Conservation (phyloP, 2,888 invertebrate species). For the Invenusta paracnida region DNA sequence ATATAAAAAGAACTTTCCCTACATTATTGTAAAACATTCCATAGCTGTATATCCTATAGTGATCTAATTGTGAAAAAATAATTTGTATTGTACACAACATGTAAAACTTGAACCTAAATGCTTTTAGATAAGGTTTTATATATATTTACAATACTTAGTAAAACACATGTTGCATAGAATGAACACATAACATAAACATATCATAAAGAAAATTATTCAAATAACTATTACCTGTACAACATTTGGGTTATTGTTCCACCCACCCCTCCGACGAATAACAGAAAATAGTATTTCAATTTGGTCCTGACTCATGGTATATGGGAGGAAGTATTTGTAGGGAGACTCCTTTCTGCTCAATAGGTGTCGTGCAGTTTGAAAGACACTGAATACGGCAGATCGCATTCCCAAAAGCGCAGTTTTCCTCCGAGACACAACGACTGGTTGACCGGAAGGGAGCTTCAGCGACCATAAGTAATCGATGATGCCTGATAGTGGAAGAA, state of each 20-base stretch:
- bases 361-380: neutral
- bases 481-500: neutral
- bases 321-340: neutral
- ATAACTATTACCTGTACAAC: too few relatives aligned
- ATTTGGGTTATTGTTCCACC: slow-evolving; percentile 11
- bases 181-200: too few relatives aligned
- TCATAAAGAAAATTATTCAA: too few relatives aligned
- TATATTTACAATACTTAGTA: too few relatives aligned
- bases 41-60: too few relatives aligned
- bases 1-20: too few relatives aligned
- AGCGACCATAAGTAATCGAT: neutral
- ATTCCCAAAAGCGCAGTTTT: neutral
- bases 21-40: too few relatives aligned
- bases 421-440: neutral
- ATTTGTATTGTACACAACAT: too few relatives aligned
- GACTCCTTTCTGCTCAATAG: neutral
- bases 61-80: too few relatives aligned
- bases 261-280: neutral
- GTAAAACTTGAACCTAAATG: too few relatives aligned
- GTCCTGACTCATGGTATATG: neutral
- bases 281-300: neutral
- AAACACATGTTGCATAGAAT: too few relatives aligned
- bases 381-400: neutral
- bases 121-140: too few relatives aligned
- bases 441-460: neutral